Conservation (phyloP, 2,888 invertebrate genomes). For the Drosophila paranaensis region DNA sequence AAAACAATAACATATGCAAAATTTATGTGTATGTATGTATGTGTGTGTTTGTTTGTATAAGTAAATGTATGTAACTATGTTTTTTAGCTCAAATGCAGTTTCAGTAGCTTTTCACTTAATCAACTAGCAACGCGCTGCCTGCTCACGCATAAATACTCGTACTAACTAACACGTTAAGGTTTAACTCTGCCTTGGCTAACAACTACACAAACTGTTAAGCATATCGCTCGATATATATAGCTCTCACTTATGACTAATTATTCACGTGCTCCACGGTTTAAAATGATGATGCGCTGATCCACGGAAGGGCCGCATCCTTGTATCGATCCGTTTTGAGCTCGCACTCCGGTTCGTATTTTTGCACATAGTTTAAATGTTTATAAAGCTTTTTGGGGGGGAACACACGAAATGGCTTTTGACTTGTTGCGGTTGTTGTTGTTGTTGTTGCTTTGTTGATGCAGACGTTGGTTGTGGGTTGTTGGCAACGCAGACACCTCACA, state of each 20-base stretch:
- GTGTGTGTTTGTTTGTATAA: constrained; percentile 24
- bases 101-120: constrained; percentile 65
- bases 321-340: constrained; percentile 19
- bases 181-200: constrained; percentile 60
- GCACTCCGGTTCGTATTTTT: constrained; percentile 9
- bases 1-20: constrained; percentile 57
- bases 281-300: constrained; percentile 22
- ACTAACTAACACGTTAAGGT: constrained; percentile 62
- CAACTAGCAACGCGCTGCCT: constrained; percentile 46
- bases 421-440: constrained; percentile 44
- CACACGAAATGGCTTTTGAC: constrained; percentile 71
- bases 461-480: constrained; percentile 28
- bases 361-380: constrained; percentile 39
- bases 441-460: constrained; percentile 39
- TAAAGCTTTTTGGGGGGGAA: constrained; percentile 65
- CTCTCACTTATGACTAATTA: constrained; percentile 68
- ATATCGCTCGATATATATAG: constrained; percentile 40
- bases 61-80: constrained; percentile 39
- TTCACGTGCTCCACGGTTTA: constrained; percentile 48
- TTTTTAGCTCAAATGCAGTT: constrained; percentile 68
- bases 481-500: constrained; percentile 86
- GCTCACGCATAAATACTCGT: constrained; percentile 57
- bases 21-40: constrained; percentile 32
- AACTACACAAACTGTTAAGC: constrained; percentile 42
- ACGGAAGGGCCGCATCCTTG: constrained; percentile 23